A percentile compares a stretch with the other conserved stretches of the same genome.
Evolutionary conservation across 2,888 invertebrate species (phyloP).

Genomic region (Drosophila diplacantha): DNA sequence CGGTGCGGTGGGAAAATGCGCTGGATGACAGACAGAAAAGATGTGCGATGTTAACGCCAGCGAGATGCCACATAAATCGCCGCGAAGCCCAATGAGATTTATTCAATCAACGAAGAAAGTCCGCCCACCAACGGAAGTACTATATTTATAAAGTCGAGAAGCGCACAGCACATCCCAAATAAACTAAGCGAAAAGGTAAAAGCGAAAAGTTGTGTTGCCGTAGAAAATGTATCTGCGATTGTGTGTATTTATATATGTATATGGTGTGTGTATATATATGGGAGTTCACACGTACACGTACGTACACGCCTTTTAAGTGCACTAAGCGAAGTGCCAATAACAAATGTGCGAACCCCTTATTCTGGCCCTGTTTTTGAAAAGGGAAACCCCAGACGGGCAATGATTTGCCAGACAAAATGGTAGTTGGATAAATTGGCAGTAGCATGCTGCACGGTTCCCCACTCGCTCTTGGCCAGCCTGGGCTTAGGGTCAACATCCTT

Average conservation of each 20-base stretch:
- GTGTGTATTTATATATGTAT: slow-evolving; percentile 20
- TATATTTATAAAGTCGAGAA: slow-evolving; percentile 43
- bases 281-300: slow-evolving; percentile 6
- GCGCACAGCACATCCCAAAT: slow-evolving; percentile 29
- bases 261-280: slow-evolving; percentile 25
- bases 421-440: slow-evolving; percentile 3
- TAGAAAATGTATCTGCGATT: slow-evolving; percentile 61
- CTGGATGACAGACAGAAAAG: slow-evolving; percentile 34
- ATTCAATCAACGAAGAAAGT: slow-evolving; percentile 65
- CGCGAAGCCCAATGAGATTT: slow-evolving; percentile 58
- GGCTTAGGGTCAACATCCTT: slow-evolving; percentile 74
- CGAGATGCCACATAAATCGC: slow-evolving; percentile 42
- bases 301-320: slow-evolving; percentile 60
- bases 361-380: slow-evolving; percentile 10
- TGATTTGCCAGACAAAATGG: slow-evolving; percentile 48
- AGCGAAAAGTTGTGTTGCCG: slow-evolving; percentile 34
- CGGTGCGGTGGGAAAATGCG: slow-evolving; percentile 49
- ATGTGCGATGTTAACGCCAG: slow-evolving; percentile 19
- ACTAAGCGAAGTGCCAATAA: slow-evolving; percentile 48
- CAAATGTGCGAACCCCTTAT: slow-evolving; percentile 30
- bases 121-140: slow-evolving; percentile 59
- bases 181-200: slow-evolving; percentile 62
- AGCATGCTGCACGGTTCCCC: not conserved
- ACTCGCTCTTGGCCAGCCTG: slow-evolving; percentile 28
- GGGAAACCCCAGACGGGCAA: slow-evolving; percentile 32